Conservation (phyloP, 2,797 vertebrate species). For the Ctenosaura bakeri region DNA sequence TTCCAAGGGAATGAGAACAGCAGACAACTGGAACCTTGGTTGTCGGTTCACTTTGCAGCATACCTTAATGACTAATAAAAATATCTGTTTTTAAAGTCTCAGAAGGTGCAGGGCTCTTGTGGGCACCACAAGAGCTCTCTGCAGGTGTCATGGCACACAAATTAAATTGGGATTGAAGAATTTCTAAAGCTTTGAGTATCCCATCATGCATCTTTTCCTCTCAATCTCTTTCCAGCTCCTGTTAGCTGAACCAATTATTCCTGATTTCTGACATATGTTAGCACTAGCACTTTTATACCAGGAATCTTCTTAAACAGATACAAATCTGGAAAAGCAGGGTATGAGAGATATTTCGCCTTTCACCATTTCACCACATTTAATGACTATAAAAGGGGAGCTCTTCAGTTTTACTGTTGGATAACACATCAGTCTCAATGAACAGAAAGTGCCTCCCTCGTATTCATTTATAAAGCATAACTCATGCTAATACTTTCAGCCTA, state of each 20-base stretch:
- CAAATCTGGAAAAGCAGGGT: conserved; percentile 29
- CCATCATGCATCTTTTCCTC: too few relatives aligned
- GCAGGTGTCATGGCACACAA: background rate
- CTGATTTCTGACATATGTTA: too few relatives aligned
- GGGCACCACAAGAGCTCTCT: background rate
- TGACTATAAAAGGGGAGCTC: background rate
- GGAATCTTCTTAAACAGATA: conserved; percentile 50
- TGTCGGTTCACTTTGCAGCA: background rate
- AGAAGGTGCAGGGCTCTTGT: background rate
- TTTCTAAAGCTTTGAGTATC: too few relatives aligned
- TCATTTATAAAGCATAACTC: conserved; percentile 61
- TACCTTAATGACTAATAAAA: background rate
- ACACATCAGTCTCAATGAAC: conserved; percentile 49
- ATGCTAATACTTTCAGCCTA: conserved; percentile 51
- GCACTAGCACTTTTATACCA: conserved; percentile 34
- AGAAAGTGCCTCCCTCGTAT: conserved; percentile 12
- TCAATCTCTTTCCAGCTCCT: too few relatives aligned
- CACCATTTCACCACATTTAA: conserved; percentile 51
- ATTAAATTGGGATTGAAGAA: background rate
- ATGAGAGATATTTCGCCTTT: conserved; percentile 41
- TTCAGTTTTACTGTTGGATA: conserved; percentile 52
- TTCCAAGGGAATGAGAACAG: background rate
- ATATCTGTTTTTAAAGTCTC: background rate
- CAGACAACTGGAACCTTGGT: background rate
- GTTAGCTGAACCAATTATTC: too few relatives aligned